phyloP scores from a whole-genome alignment of 1,140 invertebrate genomes.

The Lanistes nyassanus region DNA sequence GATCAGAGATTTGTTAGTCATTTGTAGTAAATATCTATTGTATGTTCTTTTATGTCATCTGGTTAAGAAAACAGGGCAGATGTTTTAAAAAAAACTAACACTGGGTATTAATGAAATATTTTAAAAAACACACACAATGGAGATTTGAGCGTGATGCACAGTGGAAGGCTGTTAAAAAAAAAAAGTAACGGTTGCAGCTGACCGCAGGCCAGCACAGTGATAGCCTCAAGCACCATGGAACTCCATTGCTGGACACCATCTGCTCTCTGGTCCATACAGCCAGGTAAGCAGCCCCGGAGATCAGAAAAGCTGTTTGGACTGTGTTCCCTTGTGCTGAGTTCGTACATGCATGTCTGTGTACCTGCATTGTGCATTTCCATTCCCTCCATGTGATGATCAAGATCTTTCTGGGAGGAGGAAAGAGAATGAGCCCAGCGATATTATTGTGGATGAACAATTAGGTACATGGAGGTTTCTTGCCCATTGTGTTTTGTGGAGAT shows the following conservation, averaged over 20 bases:
- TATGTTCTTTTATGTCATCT: background rate
- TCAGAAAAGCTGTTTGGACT: background rate
- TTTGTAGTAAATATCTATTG: background rate
- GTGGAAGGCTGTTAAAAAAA: background rate
- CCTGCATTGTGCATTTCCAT: background rate
- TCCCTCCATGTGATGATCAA: too few species aligned
- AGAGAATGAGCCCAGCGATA: too few species aligned
- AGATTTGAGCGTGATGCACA: too few species aligned
- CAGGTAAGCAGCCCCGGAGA: conserved; percentile 44
- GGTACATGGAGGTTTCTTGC: too few species aligned
- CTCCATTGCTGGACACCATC: conserved; percentile 53
- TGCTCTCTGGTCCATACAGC: conserved; percentile 59
- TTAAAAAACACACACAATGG: too few species aligned
- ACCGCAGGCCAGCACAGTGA: conserved; percentile 57
- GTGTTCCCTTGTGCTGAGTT: background rate
- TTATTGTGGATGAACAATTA: too few species aligned
- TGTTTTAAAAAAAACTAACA: too few species aligned
- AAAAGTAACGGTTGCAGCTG: conserved; percentile 43
- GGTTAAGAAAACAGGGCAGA: background rate
- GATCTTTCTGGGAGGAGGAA: too few species aligned
- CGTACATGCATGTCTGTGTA: background rate
- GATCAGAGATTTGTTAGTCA: background rate
- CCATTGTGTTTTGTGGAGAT: too few species aligned
- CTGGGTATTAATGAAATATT: too few species aligned
- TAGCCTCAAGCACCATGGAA: conserved; percentile 55